phyloP scores from a whole-genome alignment of 1,140 invertebrate genomes.

The Caenorhabditis remanei region DNA sequence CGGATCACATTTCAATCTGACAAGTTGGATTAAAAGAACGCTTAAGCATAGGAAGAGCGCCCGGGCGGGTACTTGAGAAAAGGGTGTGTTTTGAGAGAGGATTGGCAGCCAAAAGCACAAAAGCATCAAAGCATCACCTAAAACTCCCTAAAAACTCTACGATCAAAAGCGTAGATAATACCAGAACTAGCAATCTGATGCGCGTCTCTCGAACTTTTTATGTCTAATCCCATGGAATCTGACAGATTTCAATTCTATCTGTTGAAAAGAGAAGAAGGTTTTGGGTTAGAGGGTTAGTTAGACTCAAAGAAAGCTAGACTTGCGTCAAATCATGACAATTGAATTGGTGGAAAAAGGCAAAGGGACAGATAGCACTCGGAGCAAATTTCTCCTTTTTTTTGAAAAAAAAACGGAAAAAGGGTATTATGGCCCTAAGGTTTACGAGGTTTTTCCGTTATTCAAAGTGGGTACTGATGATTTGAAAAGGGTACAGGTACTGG shows the following conservation, averaged over 20 bases:
- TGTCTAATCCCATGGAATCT: neutral
- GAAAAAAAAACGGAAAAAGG: neutral
- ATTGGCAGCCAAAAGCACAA: neutral
- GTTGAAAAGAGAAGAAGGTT: constrained; percentile 5
- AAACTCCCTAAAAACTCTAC: neutral
- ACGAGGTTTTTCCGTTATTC: neutral
- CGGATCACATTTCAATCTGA: constrained; percentile 52
- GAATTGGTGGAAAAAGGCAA: constrained; percentile 34
- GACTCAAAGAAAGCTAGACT: neutral
- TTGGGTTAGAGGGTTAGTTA: constrained; percentile 10
- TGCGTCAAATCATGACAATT: constrained; percentile 37
- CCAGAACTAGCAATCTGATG: constrained; percentile 23
- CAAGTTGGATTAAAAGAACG: constrained; percentile 49
- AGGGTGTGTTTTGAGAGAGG: constrained; percentile 51
- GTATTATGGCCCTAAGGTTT: neutral
- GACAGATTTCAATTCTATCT: neutral
- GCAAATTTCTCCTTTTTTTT: neutral
- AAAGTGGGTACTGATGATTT: neutral
- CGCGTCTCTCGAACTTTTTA: neutral
- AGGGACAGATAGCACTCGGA: neutral
- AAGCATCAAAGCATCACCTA: neutral
- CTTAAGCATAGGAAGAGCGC: neutral
- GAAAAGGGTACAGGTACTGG: neutral
- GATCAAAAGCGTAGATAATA: constrained; percentile 39
- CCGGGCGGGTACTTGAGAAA: constrained; percentile 39